Evolutionary conservation across 2,797 vertebrate species (phyloP).

Genomic region (Selene dorsalis): DNA sequence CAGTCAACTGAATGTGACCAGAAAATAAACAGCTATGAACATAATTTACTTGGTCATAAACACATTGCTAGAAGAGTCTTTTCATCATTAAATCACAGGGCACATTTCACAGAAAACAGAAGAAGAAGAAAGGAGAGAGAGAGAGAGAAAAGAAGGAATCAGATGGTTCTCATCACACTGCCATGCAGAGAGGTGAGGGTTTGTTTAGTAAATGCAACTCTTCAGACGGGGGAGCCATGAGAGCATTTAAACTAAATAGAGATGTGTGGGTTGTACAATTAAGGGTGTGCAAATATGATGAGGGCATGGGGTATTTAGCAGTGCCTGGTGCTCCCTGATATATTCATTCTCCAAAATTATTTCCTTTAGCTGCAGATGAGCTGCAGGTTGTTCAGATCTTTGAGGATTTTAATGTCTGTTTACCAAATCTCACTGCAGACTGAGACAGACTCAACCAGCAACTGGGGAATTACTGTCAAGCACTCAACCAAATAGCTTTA

Average conservation of each 20-base stretch:
- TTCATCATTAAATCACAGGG: constrained; percentile 18
- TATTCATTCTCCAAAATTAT: constrained; percentile 10
- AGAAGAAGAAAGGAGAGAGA: neutral
- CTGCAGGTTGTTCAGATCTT: constrained; percentile 6
- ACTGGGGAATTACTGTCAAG: neutral
- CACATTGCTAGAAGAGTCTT: neutral
- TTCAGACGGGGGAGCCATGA: constrained; percentile 49
- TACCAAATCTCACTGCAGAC: constrained; percentile 9
- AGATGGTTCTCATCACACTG: constrained; percentile 32
- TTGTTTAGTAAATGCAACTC: constrained; percentile 52
- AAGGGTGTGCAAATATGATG: constrained; percentile 46
- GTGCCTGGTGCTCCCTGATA: constrained; percentile 4
- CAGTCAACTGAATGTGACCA: neutral
- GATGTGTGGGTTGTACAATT: constrained; percentile 55
- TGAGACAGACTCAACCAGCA: neutral
- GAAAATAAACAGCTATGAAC: constrained; percentile 1
- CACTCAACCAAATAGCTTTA: neutral
- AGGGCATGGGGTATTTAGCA: constrained; percentile 36
- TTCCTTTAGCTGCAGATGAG: neutral
- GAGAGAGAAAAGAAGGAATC: neutral
- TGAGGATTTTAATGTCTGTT: neutral
- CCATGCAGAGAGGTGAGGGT: constrained; percentile 39
- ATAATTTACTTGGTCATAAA: constrained; percentile 2
- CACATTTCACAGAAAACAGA: constrained; percentile 16
- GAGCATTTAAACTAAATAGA: constrained; percentile 66